Base-by-base conservation (phyloP, 1,140 invertebrate genomes). In the Brevipalpus yothersi region DNA sequence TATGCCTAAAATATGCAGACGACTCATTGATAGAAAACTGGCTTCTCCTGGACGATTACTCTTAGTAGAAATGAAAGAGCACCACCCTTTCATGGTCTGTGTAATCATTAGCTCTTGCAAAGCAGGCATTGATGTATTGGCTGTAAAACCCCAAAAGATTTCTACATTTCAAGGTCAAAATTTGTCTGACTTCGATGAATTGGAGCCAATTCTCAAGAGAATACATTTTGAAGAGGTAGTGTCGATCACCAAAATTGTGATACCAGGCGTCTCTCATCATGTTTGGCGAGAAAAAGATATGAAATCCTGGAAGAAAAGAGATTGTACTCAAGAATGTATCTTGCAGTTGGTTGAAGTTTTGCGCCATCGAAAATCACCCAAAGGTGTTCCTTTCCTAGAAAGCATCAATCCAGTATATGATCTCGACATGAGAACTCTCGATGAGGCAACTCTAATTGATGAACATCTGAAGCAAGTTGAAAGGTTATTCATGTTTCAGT, bases 401-500 rank as follows among this genome's bases (percentile, higher is more conserved):
- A 23, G 12, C 8, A 8, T 49, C 31, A 15, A 58, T 49, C 43
- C 58, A 3, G 31, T 43, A 17, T 19, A 57, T 42, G 56, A 57
- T 41, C 11, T 57, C 4, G 41, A 21, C 4, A 12, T 57, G 8
- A 57, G 43, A 19, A 13, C 42, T 10, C 17, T 57, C 4, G 12
- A 41, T 7, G n/a, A 41, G 3, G 17, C 13, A 9, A 17, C 11
- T 31, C 19, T 41, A 40, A 51, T 41, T 51, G 39, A 58, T 53
- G 8, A 1, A 4, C 9, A 51, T n/a, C 11, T 9, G 10, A 3
- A 9, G 2, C 15, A 7, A 49, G 1, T 43, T 9, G 49, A 31
- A 39, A 53, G 39, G 39, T 23, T 58, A 7, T 45, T 53, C 23
- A 54, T 60, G 1, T 73, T 65, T 59, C 66, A 69, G 41, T 75